A percentile compares a stretch with the other conserved stretches of the same genome.
Conservation (phyloP, 64 coral and sea anemone species). For the Trachythela sp. region DNA sequence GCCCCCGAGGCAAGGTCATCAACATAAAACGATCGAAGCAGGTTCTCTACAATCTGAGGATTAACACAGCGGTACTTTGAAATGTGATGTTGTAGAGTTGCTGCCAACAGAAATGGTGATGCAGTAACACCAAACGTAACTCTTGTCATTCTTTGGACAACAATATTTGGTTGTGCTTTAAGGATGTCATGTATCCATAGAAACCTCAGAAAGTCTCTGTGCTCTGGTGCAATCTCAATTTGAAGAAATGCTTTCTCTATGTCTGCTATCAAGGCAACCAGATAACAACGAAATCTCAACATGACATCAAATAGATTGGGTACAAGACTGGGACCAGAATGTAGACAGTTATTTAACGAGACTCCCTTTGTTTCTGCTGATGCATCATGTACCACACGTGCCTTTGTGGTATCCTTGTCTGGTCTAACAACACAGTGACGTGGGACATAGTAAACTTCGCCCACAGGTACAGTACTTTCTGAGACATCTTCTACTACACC, state of each 20-base stretch:
- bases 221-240: not conserved
- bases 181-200: not conserved
- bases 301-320: not conserved
- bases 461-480: not conserved
- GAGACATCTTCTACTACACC: not conserved
- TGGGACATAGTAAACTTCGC: not conserved
- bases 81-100: conserved; percentile 34
- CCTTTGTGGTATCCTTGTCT: not conserved
- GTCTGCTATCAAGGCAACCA: not conserved
- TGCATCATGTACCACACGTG: not conserved
- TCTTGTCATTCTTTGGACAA: not conserved
- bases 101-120: not conserved
- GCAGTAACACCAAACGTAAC: not conserved
- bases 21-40: conserved; percentile 37
- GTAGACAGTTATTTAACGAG: not conserved
- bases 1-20: too few relatives aligned
- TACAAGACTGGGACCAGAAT: not conserved
- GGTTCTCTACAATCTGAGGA: conserved; percentile 21
- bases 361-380: not conserved
- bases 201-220: not conserved
- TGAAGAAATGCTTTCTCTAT: too few relatives aligned
- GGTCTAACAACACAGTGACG: not conserved
- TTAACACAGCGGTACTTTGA: conserved; percentile 3
- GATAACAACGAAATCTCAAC: not conserved
- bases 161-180: not conserved